Evolutionary conservation across 2,113 vertebrate genomes (phyloP), one percentile per base, ranked within the genome.

Genomic region (Cyanoderma ruficeps): DNA sequence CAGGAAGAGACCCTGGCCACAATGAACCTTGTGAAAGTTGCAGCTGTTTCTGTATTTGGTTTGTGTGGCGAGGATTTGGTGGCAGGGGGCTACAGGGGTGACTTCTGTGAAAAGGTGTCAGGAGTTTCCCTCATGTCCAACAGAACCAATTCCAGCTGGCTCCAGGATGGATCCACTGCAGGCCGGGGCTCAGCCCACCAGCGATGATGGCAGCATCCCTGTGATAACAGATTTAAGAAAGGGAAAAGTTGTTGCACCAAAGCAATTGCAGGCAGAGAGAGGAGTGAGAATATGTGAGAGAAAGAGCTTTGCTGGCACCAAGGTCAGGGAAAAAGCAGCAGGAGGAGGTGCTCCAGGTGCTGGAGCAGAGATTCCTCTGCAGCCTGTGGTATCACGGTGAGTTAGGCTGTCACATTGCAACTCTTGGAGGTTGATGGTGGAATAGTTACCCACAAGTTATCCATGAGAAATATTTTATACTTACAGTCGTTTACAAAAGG

Each of bases 111-210:
- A 44, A 49, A 56, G 2, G 7, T 63, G 7, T 5, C 16, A n/a
- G 56, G 44, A 44, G 13, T 25, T 56, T 50, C 56, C 30, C 13
- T 41, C 0, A 0, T 44, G 30, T 61, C 8, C 0, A 0, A 23
- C 10, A 69, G 30, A 55, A 14, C 10, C 47, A 76, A 27, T 23
- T 47, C 41, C 61, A 55, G 20, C 24, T 8, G 21, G 30, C 24
- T 61, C 21, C 55, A 55, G 35, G 25, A 35, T 3, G 17, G 21
- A 18, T 20, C 1, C 27, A 5, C 30, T 2, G 11, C 47, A 41
- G 61, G 14, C 8, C 47, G 35, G n/a, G 46, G 20, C 39, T 14
- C 20, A 41, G 47, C 47, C 24, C n/a, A 19, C 13, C 55, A 61
- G 41, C 4, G n/a, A 7, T 1, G 6, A 11, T 61, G 39, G 24